These are phyloP conservation scores for Stegophylla sp. DNA, from an alignment of 2,888 invertebrate species.

Conservation along the genomic window DNA sequence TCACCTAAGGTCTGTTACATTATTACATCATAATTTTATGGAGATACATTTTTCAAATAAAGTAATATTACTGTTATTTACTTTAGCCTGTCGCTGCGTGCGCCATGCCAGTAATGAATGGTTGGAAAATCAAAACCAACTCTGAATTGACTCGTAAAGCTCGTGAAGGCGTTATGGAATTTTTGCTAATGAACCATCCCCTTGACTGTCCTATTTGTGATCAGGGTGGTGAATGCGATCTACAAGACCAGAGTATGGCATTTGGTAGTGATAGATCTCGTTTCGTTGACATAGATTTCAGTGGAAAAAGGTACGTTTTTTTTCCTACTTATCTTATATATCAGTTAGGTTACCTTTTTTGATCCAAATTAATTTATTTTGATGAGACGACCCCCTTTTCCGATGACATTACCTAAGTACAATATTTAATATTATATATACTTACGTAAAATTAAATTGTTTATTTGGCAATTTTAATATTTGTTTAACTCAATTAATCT, in stretches of 20 bases:
- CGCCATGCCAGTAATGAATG: constrained; percentile 99
- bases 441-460: too few species aligned
- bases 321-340: neutral
- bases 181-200: constrained; percentile 96
- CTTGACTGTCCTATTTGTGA: constrained; percentile 99
- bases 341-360: too few species aligned
- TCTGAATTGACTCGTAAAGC: constrained; percentile 87
- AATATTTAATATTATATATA: too few species aligned
- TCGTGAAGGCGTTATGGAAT: constrained; percentile 96
- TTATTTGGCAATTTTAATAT: too few species aligned
- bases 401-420: too few species aligned
- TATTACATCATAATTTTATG: neutral
- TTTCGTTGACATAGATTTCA: constrained; percentile 89
- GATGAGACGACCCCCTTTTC: too few species aligned
- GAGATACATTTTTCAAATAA: too few species aligned
- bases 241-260: constrained; percentile 99
- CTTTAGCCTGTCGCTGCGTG: constrained; percentile 91
- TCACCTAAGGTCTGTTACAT: constrained; percentile 76
- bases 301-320: constrained; percentile 79
- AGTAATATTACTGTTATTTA: neutral
- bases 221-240: constrained; percentile 92
- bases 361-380: too few species aligned
- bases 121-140: constrained; percentile 98
- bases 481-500: too few species aligned
- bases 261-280: constrained; percentile 94